Base-by-base conservation (phyloP, 2,888 invertebrate genomes). In the Platynereis dumerilii region DNA sequence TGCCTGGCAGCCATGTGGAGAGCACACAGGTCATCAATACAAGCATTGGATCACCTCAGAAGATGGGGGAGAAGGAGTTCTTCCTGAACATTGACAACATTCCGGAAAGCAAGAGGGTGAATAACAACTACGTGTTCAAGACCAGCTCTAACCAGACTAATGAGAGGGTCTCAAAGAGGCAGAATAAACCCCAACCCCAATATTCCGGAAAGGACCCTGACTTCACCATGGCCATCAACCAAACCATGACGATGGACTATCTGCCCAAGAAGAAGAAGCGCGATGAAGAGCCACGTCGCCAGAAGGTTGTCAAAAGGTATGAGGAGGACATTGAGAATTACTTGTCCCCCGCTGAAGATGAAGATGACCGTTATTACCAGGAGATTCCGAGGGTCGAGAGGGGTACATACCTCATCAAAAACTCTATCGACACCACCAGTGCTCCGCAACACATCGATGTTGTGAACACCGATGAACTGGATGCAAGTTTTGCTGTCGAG, bases 241-340 rank as follows among this genome's bases (percentile, higher is more conserved):
- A 72, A 52, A 70, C 72, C 17, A 72, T 72, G 72, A 72, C 69
- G 1, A 71, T 72, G 68, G 68, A 65, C 45, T 72, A 70, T 59
- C 53, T 39, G 53, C 69, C 69, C 2, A 45, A 27, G n/a, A 17
- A 15, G 52, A 42, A 10, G 56, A 56, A 10, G 48, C 24, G 20
- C 22, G n/a, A n/a, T n/a, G 15, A 17, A 22, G 39, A 45, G 10
- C 20, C 39, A 57, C 20, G n/a, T 17, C 15, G 55, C 17, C 12
- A 24, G 10, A 2, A 24, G 7, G 7, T 2, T 10, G 27, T 15
- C 24, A 2, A 26, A 26, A 12, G 24, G 5, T 17, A n/a, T 55
- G 29, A 29, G 29, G 58, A 29, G 3, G 58, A 57, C 2, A 17
- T 34, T 3, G 39, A 57, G 7, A 39, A 39, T 15, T 34, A 57